phyloP scores from a whole-genome alignment of 1,140 invertebrate genomes.

The Drosophila navojoa region DNA sequence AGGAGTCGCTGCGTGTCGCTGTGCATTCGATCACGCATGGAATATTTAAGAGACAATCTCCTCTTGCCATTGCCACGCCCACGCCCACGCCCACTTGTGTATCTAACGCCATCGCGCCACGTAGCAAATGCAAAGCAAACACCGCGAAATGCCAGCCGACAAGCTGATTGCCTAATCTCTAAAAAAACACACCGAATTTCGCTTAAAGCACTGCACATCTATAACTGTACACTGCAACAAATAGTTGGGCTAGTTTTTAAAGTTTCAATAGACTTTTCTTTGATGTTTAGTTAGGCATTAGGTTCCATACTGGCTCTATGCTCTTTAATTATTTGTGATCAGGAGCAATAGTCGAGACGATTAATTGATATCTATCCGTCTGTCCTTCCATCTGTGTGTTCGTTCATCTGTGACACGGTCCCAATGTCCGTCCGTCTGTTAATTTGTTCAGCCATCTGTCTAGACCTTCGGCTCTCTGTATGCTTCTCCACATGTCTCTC shows the following conservation, averaged over 20 bases:
- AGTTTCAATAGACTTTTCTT: not conserved
- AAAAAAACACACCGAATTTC: not conserved
- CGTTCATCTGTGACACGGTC: too few relatives aligned
- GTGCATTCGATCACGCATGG: conserved; percentile 69
- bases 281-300: too few relatives aligned
- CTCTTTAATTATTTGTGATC: too few relatives aligned
- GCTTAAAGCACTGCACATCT: not conserved
- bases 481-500: too few relatives aligned
- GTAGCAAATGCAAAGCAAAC: conserved; percentile 47
- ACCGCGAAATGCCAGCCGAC: conserved; percentile 25
- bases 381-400: too few relatives aligned
- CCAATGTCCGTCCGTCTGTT: too few relatives aligned
- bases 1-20: conserved; percentile 36
- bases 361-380: too few relatives aligned
- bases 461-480: too few relatives aligned
- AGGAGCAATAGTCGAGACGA: too few relatives aligned
- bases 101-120: not conserved
- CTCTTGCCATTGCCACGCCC: not conserved
- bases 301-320: too few relatives aligned
- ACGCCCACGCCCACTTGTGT: too few relatives aligned
- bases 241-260: not conserved
- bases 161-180: conserved; percentile 41
- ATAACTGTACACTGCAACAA: conserved; percentile 4
- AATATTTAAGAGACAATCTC: conserved; percentile 75
- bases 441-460: too few relatives aligned